phyloP scores from a whole-genome alignment of 2,113 vertebrate genomes.

The Sinocyclocheilus grahami region DNA sequence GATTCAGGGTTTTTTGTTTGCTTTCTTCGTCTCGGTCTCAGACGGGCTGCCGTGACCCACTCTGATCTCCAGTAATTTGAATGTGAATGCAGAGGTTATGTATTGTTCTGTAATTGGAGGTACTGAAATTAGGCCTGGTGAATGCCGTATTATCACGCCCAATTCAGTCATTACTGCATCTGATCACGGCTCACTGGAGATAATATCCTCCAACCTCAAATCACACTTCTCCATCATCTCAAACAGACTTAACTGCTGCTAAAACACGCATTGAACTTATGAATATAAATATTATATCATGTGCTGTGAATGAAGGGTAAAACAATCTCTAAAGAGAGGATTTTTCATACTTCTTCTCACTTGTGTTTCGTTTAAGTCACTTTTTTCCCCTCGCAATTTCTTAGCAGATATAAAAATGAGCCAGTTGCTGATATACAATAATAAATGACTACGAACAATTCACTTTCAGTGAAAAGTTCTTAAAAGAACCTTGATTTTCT shows the following conservation, averaged over 20 bases:
- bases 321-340: neutral
- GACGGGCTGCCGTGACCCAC: conserved; percentile 61
- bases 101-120: conserved; percentile 59
- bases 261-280: neutral
- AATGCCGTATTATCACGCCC: conserved; percentile 56
- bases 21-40: conserved; percentile 61
- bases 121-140: conserved; percentile 52
- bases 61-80: conserved; percentile 63
- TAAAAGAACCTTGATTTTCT: neutral
- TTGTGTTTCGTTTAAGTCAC: neutral
- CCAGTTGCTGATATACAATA: neutral
- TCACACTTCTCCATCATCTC: conserved; percentile 54
- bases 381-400: neutral
- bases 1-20: conserved; percentile 62
- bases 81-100: conserved; percentile 57
- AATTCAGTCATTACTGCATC: conserved; percentile 58
- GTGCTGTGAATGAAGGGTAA: neutral
- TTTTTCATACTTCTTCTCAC: neutral
- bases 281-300: conserved; percentile 6
- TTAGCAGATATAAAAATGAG: neutral
- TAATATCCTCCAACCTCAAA: conserved; percentile 49
- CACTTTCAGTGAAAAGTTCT: neutral
- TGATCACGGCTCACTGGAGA: conserved; percentile 56
- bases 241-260: conserved; percentile 13
- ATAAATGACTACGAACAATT: too few relatives aligned